Conservation (phyloP, 2,113 vertebrate genomes). For the Poecile atricapillus region DNA sequence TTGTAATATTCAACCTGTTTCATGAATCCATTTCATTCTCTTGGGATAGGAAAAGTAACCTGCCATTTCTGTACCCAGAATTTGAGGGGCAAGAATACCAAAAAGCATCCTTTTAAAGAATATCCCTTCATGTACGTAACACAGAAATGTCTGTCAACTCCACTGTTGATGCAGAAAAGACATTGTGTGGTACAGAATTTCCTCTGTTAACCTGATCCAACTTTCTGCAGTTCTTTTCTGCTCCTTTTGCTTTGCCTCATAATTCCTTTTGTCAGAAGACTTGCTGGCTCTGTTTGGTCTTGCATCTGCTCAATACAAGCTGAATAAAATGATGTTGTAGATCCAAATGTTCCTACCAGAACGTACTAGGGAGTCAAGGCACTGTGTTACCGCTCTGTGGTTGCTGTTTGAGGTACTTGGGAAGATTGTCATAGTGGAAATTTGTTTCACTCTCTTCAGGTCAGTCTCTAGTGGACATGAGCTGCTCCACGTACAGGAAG, state of each 20-base stretch:
- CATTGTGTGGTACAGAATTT: neutral
- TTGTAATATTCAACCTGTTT: neutral
- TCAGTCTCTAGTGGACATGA: neutral
- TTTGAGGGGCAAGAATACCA: neutral
- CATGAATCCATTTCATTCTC: neutral
- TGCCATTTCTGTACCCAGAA: neutral
- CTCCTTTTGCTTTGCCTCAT: neutral
- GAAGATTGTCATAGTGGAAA: neutral
- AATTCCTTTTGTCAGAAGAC: neutral
- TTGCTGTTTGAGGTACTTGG: neutral
- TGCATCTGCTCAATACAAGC: neutral
- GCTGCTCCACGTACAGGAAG: neutral
- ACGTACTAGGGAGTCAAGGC: neutral
- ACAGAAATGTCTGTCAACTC: neutral
- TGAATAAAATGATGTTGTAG: neutral
- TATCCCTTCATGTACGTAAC: neutral
- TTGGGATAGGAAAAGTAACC: neutral
- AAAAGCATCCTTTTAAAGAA: neutral
- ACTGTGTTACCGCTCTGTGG: neutral
- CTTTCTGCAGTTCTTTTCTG: neutral
- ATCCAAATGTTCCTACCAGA: neutral
- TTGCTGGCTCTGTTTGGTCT: neutral
- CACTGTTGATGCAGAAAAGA: neutral
- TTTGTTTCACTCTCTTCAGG: neutral
- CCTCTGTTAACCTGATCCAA: neutral